A percentile compares a stretch with the other conserved stretches of the same genome.
These are phyloP conservation scores for Ptychochromis oligacanthus DNA, from an alignment of 2,113 vertebrate species.

Conservation along the genomic window DNA sequence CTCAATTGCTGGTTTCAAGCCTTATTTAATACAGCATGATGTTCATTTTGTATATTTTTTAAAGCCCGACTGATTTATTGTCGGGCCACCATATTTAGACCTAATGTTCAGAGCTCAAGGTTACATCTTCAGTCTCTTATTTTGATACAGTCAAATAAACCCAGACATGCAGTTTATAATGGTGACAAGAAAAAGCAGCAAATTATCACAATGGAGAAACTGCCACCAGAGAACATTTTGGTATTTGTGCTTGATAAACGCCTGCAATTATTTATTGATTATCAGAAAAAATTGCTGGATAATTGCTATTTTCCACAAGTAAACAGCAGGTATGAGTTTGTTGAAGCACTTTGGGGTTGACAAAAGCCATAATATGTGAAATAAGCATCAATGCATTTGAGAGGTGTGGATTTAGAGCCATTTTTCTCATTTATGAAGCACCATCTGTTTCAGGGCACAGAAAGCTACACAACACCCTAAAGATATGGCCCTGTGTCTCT, in stretches of 20 bases:
- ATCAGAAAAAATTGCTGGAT: background rate
- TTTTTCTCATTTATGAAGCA: conserved; percentile 15
- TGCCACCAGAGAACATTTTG: background rate
- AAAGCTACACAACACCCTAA: conserved; percentile 28
- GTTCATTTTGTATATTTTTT: too few species aligned
- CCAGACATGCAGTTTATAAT: background rate
- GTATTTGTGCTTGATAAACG: conserved; percentile 6
- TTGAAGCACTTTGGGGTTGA: conserved; percentile 5
- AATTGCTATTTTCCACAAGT: conserved; percentile 1
- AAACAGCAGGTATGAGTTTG: conserved; percentile 21
- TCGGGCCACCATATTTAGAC: too few species aligned
- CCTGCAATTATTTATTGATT: background rate
- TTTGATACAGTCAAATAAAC: background rate
- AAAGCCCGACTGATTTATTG: too few species aligned
- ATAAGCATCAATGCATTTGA: background rate
- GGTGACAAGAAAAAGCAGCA: background rate
- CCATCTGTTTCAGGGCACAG: conserved; percentile 48
- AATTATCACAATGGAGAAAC: background rate
- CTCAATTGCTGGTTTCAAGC: too few species aligned
- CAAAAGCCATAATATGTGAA: conserved; percentile 40
- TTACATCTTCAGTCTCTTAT: background rate
- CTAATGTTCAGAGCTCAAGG: background rate
- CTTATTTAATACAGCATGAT: too few species aligned
- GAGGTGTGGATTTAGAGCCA: conserved; percentile 14
- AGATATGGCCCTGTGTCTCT: conserved; percentile 40